These are phyloP conservation scores for Himalopsyche japonica DNA, from an alignment of 2,888 invertebrate species.

Conservation along the genomic window DNA sequence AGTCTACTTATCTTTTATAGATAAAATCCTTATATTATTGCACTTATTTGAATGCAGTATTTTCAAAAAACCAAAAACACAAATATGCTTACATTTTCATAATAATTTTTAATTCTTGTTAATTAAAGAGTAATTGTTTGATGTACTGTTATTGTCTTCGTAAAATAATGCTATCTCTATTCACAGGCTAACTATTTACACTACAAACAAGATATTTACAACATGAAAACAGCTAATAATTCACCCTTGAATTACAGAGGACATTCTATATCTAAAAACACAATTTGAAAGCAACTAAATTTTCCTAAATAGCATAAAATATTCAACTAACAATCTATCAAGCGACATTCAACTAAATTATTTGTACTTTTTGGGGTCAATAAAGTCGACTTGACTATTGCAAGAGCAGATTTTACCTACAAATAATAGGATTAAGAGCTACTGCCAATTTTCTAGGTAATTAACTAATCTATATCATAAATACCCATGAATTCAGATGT, in stretches of 20 bases:
- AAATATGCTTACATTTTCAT: too few relatives aligned
- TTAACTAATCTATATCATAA: constrained; percentile 39
- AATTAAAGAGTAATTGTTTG: too few relatives aligned
- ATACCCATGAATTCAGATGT: constrained; percentile 79
- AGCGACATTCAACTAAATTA: not conserved
- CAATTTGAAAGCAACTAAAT: not conserved
- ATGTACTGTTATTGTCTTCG: too few relatives aligned
- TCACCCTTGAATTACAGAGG: not conserved
- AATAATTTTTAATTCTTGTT: too few relatives aligned
- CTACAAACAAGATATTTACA: not conserved
- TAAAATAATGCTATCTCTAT: not conserved
- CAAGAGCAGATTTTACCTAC: not conserved
- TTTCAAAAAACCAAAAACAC: too few relatives aligned
- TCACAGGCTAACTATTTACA: not conserved
- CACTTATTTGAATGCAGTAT: too few relatives aligned
- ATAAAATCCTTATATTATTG: too few relatives aligned
- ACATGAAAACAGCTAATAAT: not conserved
- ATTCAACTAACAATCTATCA: not conserved
- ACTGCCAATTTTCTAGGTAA: not conserved
- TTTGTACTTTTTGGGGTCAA: not conserved
- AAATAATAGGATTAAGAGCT: not conserved
- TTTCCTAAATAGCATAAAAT: not conserved
- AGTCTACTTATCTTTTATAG: too few relatives aligned
- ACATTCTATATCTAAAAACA: not conserved
- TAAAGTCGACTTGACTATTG: not conserved